Evolutionary conservation across 2,888 invertebrate species (phyloP).

Genomic region (Heliothis peltigera): DNA sequence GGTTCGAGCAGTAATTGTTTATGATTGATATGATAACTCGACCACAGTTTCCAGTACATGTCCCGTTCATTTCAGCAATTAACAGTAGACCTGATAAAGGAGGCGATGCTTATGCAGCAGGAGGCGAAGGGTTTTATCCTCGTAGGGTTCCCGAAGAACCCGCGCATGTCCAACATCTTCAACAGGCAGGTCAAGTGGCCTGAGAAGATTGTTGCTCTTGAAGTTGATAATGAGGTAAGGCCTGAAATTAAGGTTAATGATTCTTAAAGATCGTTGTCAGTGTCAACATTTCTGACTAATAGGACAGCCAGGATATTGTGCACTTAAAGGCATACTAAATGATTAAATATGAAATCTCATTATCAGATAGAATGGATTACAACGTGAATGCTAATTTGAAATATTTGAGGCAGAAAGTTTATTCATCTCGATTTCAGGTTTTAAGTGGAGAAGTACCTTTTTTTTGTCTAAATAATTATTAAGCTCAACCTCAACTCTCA

Average conservation of each 20-base stretch:
- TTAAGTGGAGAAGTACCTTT: too few relatives aligned
- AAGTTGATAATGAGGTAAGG: slow-evolving; percentile 83
- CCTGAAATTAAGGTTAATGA: background rate
- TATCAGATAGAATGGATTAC: too few relatives aligned
- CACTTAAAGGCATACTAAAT: too few relatives aligned
- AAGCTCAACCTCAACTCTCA: too few relatives aligned
- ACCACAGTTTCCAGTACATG: too few relatives aligned
- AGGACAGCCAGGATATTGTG: too few relatives aligned
- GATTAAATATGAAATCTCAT: too few relatives aligned
- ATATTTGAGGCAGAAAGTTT: too few relatives aligned
- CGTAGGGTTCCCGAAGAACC: slow-evolving; percentile 89
- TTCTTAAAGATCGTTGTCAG: background rate
- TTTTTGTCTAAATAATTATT: too few relatives aligned
- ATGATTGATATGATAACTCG: too few relatives aligned
- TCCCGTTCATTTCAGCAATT: slow-evolving; percentile 78
- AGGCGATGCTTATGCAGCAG: slow-evolving; percentile 85
- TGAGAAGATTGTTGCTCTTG: slow-evolving; percentile 85
- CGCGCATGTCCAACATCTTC: slow-evolving; percentile 86
- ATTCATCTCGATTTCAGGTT: background rate
- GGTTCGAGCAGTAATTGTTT: too few relatives aligned
- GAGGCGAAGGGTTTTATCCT: slow-evolving; percentile 88
- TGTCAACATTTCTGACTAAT: background rate
- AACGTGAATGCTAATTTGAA: too few relatives aligned
- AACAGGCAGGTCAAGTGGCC: slow-evolving; percentile 87
- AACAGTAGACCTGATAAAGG: slow-evolving; percentile 89